Evolutionary conservation across 2,113 vertebrate species (phyloP).

Genomic region (human (Homo sapiens)): DNA sequence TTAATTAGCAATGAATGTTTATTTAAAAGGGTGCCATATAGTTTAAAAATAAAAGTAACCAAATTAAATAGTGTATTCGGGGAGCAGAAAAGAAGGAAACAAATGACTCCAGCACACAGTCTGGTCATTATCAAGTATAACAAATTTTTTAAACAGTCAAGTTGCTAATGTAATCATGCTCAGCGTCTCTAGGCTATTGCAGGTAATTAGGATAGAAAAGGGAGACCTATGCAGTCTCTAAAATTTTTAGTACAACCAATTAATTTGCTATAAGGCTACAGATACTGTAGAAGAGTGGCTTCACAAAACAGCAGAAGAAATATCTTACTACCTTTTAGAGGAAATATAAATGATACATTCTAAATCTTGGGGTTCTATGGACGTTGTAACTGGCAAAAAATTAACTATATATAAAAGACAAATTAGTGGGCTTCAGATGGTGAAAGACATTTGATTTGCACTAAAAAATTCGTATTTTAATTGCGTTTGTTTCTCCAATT

Average conservation of each 20-base stretch:
- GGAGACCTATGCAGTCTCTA: neutral
- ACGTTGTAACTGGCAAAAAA: conserved; percentile 40
- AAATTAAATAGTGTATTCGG: neutral
- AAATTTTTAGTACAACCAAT: neutral
- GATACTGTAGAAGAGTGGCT: neutral
- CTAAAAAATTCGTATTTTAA: neutral
- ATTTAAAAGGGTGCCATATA: neutral
- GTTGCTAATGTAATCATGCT: neutral
- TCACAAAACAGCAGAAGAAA: conserved; percentile 24
- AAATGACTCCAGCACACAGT: neutral
- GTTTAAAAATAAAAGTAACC: conserved; percentile 24
- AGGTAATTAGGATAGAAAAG: neutral
- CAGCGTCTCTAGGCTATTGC: neutral
- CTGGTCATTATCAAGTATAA: neutral
- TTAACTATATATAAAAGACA: neutral
- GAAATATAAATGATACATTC: conserved; percentile 35
- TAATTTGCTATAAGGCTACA: neutral
- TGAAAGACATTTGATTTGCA: conserved; percentile 39
- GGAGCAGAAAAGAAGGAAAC: neutral
- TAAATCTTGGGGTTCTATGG: conserved; percentile 13
- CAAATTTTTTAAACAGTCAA: neutral
- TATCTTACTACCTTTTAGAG: neutral
- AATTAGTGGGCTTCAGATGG: conserved; percentile 33
- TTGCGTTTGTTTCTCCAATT: neutral
- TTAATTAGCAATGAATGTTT: neutral